Conservation (phyloP, 2,888 invertebrate genomes). For the Pyrochroa serraticornis region DNA sequence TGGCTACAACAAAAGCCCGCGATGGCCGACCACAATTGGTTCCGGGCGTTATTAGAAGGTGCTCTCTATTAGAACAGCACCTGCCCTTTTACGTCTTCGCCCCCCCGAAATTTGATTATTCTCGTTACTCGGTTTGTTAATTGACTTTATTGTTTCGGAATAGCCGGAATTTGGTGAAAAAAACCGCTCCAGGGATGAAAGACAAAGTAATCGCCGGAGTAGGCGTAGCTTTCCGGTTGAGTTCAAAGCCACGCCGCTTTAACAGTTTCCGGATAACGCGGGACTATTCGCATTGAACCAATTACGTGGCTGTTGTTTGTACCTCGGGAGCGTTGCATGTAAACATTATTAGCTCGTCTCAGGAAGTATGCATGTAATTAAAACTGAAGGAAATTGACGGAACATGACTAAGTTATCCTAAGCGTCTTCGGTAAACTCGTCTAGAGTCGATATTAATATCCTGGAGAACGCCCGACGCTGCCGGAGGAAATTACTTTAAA, state of each 20-base stretch:
- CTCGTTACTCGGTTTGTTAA: conserved; percentile 1
- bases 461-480: no score
- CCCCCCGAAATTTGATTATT: conserved; percentile 7
- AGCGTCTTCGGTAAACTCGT: neutral
- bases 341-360: neutral
- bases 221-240: no score
- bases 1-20: conserved; percentile 18
- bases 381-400: conserved; percentile 5
- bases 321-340: conserved; percentile 1
- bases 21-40: conserved; percentile 27
- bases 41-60: conserved; percentile 24
- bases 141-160: conserved; percentile 1
- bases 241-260: no score
- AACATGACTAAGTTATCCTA: conserved; percentile 5
- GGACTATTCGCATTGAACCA: neutral
- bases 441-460: no score
- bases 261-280: no score
- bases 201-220: no score
- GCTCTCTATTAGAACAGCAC: conserved; percentile 25
- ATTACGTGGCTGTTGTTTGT: conserved; percentile 8
- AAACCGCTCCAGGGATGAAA: no score
- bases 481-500: no score
- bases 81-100: conserved; percentile 19
- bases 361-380: conserved; percentile 3
- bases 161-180: neutral